Percentiles rank a stretch among this genome's conserved stretches.
These are phyloP conservation scores for Aphelenchoides besseyi DNA, from an alignment of 1,140 invertebrate species.

Conservation along the genomic window DNA sequence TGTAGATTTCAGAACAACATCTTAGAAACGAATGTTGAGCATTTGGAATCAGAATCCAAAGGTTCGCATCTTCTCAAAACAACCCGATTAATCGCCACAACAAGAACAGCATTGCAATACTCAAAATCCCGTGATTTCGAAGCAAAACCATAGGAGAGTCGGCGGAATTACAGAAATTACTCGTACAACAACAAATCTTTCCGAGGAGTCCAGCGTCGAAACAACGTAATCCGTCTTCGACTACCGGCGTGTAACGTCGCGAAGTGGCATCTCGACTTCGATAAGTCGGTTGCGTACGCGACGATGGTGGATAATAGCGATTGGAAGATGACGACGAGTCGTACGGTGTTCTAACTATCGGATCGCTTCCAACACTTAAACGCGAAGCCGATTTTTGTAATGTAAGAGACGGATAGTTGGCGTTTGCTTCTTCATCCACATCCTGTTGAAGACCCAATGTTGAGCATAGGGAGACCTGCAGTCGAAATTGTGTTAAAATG, in stretches of 20 bases:
- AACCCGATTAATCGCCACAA: not conserved
- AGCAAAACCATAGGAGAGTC: too few species aligned
- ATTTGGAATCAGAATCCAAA: too few species aligned
- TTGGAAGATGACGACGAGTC: slow-evolving; percentile 10
- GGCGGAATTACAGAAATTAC: slow-evolving; percentile 22
- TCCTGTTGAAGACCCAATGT: slow-evolving; percentile 21
- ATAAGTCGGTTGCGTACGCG: not conserved
- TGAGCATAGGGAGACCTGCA: slow-evolving; percentile 23
- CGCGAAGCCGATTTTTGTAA: not conserved
- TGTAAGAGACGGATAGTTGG: not conserved
- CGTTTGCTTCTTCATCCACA: slow-evolving; percentile 8
- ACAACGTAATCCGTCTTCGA: slow-evolving; percentile 3
- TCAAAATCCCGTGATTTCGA: too few species aligned
- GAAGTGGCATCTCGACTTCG: not conserved
- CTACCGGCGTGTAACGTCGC: not conserved
- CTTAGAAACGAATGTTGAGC: not conserved
- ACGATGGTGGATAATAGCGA: slow-evolving; percentile 11
- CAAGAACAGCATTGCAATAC: not conserved
- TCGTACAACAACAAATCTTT: slow-evolving; percentile 23
- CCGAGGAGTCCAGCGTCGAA: slow-evolving; percentile 26
- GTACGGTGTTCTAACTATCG: slow-evolving; percentile 1
- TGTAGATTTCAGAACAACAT: not conserved
- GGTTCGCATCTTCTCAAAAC: not conserved
- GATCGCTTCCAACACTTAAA: not conserved
- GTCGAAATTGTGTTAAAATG: too few species aligned